These are phyloP conservation scores for Scatophagus argus DNA, from an alignment of 2,113 vertebrate genomes.

Conservation along the genomic window DNA sequence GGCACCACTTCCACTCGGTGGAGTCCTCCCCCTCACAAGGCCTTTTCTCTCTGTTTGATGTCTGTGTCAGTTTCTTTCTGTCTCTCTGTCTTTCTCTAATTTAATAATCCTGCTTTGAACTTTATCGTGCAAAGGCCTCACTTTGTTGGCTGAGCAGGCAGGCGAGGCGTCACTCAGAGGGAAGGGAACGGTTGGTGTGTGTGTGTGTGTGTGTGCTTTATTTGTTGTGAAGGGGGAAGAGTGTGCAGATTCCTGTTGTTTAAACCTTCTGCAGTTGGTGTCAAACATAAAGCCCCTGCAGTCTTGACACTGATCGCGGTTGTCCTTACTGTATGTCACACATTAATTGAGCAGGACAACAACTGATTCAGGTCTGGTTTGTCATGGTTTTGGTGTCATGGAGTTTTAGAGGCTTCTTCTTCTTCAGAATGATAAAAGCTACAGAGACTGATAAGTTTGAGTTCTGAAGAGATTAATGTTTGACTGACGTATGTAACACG, in stretches of 20 bases:
- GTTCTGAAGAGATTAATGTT: neutral
- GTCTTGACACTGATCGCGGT: neutral
- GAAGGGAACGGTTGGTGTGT: neutral
- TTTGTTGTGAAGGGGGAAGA: slow-evolving; percentile 27
- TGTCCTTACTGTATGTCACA: neutral
- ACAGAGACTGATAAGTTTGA: neutral
- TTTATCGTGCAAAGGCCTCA: slow-evolving; percentile 64
- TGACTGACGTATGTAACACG: too few relatives aligned
- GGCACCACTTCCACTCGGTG: slow-evolving; percentile 66
- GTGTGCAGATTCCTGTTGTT: slow-evolving; percentile 21
- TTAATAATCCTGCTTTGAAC: slow-evolving; percentile 83
- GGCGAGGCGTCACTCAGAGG: slow-evolving; percentile 44
- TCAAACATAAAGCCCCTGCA: slow-evolving; percentile 10
- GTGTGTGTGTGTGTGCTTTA: slow-evolving; percentile 24
- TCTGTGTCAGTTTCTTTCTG: slow-evolving; percentile 77
- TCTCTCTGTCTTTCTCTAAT: slow-evolving; percentile 79
- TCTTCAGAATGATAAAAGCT: neutral
- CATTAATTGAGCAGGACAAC: neutral
- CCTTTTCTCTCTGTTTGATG: slow-evolving; percentile 76
- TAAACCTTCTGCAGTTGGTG: slow-evolving; percentile 29
- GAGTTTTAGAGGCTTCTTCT: neutral
- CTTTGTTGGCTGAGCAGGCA: slow-evolving; percentile 65
- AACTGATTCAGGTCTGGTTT: neutral
- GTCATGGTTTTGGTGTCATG: neutral
- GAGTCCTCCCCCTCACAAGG: slow-evolving; percentile 69